These are phyloP conservation scores for Lasiurus cinereus DNA, from an alignment of 2,113 vertebrate genomes.

Conservation along the genomic window DNA sequence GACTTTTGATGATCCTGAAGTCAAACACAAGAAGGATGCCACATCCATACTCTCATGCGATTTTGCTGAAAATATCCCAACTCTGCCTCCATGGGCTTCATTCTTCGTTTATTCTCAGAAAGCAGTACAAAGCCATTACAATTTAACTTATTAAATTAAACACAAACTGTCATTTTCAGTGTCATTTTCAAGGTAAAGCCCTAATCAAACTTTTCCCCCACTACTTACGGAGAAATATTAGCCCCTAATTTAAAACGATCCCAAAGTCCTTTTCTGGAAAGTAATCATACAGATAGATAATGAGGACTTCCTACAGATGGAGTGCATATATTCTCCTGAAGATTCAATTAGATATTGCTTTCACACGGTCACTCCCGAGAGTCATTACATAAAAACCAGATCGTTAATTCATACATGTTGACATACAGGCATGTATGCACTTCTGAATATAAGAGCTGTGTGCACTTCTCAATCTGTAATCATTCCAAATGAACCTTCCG, in stretches of 20 bases:
- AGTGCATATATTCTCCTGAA: not conserved
- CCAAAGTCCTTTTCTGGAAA: not conserved
- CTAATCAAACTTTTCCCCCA: not conserved
- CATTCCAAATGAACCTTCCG: not conserved
- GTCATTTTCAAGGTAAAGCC: slow-evolving; percentile 34
- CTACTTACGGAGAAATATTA: slow-evolving; percentile 22
- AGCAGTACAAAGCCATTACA: not conserved
- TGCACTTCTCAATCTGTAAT: not conserved
- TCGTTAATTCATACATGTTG: not conserved
- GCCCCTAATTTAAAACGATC: slow-evolving; percentile 12
- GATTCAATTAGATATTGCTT: not conserved
- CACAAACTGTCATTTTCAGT: not conserved
- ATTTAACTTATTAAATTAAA: slow-evolving; percentile 44
- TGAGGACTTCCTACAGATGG: not conserved
- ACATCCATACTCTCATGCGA: not conserved
- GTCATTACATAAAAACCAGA: not conserved
- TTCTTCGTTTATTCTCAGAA: not conserved
- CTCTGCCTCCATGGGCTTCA: not conserved
- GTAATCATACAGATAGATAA: not conserved
- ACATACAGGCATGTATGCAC: not conserved
- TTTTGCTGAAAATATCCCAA: not conserved
- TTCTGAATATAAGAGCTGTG: slow-evolving; percentile 19
- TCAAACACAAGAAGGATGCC: not conserved
- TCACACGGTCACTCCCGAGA: not conserved
- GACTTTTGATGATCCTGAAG: not conserved